Evolutionary conservation across 2,888 invertebrate species (phyloP).

Genomic region (Boloria selene): DNA sequence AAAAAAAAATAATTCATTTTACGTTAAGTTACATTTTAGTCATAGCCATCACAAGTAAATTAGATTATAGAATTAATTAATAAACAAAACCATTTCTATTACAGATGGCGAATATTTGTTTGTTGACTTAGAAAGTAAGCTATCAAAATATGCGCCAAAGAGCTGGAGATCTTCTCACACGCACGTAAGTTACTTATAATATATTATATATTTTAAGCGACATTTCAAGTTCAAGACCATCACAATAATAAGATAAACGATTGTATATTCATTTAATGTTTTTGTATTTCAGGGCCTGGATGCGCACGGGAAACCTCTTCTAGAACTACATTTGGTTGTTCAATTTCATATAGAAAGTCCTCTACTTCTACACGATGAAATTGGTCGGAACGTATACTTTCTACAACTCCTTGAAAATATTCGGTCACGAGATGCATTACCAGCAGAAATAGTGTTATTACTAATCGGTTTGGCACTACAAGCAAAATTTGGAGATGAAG

Average conservation of each 20-base stretch:
- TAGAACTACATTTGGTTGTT: slow-evolving; percentile 94
- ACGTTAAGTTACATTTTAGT: no score
- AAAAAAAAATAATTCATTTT: no score
- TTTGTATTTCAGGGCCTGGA: slow-evolving; percentile 88
- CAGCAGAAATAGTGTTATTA: slow-evolving; percentile 86
- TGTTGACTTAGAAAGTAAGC: slow-evolving; percentile 96
- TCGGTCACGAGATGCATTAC: slow-evolving; percentile 84
- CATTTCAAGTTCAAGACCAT: no score
- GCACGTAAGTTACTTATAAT: slow-evolving; percentile 84
- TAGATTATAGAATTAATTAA: neutral
- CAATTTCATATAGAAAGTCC: slow-evolving; percentile 97
- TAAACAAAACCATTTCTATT: slow-evolving; percentile 22
- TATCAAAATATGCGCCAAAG: slow-evolving; percentile 98
- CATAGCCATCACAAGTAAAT: no score
- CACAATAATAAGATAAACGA: no score
- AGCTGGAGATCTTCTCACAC: slow-evolving; percentile 97
- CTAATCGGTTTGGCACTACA: slow-evolving; percentile 95
- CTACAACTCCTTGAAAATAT: slow-evolving; percentile 96
- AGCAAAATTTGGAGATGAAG: slow-evolving; percentile 93
- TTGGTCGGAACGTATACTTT: slow-evolving; percentile 96
- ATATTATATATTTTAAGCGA: no score
- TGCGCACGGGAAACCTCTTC: slow-evolving; percentile 93
- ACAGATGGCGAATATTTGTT: slow-evolving; percentile 97
- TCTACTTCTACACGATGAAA: slow-evolving; percentile 93
- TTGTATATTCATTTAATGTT: slow-evolving; percentile 12